Conservation (phyloP, 2,797 vertebrate genomes). For the Lepidocolaptes lacrymiger region DNA sequence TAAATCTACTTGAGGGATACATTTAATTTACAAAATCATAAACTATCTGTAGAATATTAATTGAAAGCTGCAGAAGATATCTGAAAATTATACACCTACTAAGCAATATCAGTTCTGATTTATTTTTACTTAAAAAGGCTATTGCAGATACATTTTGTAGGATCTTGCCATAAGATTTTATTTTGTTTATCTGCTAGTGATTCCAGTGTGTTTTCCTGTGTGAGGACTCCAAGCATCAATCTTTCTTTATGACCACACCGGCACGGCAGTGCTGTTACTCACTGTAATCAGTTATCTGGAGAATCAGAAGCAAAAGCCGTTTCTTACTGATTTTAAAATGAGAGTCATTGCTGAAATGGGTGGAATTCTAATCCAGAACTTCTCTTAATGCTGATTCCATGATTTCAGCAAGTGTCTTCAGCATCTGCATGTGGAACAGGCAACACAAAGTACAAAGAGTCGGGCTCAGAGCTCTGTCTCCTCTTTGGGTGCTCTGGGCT, state of each 20-base stretch:
- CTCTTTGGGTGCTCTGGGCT: background rate
- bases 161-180: background rate
- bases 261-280: background rate
- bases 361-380: background rate
- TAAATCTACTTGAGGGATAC: background rate
- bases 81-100: background rate
- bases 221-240: background rate
- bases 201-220: background rate
- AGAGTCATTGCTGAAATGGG: background rate
- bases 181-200: background rate
- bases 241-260: background rate
- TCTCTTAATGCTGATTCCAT: background rate
- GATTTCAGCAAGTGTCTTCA: background rate
- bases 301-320: background rate
- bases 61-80: background rate
- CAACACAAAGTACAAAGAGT: accelerated
- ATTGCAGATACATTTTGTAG: background rate
- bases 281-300: background rate
- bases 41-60: background rate
- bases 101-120: background rate
- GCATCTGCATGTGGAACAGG: accelerated
- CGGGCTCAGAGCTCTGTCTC: background rate
- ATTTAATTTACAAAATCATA: background rate
- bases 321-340: background rate
- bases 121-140: background rate